Evolutionary conservation across 2,113 vertebrate genomes (phyloP), one percentile per base, ranked within the genome.

Genomic region (Tupaia chinensis): DNA sequence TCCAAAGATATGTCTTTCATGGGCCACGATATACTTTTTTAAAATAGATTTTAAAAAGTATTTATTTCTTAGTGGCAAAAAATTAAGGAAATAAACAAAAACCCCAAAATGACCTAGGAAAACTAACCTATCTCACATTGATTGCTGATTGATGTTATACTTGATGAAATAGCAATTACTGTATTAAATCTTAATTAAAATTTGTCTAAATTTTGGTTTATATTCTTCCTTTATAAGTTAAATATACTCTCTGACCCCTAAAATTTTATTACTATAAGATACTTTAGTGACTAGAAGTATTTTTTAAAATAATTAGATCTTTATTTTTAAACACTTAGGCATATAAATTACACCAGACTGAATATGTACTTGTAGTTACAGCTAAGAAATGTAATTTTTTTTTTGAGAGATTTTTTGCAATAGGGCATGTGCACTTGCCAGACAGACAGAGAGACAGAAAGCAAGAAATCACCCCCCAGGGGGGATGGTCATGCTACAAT

Each of bases 261-360:
- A 44, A 74, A 89, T 82, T 84, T 95, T 69, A 87, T 74, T 94
- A 34, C 77, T 80, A 83, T 54, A 54, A 87, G 15, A 77, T 87
- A 32, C 11, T 80, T 79, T 2, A 61, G 53, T 93, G 60, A 69
- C 44, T 66, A 88, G 34, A 91, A 91, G 0, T 69, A 74, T 56
- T 74, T 91, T 95, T 96, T 32, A 15, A 63, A 60, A 11, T 74
- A 93, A 91, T 94, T 85, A 72, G 80, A 87, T 76, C 7, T 95
- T 95, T 79, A 90, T 16, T 69, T 65, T 95, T 66, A 85, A 95
- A 86, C 3, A 88, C 76, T 76, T 89, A 91, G n/a, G 34, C 5
- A 79, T 6, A 78, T 58, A 74, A 76, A 54, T 81, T n/a, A 70
- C 60, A 92, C 10, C 0, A 66, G 63, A 68, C 20, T 90, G 44